Evolutionary conservation across 35 echinoderm and acorn worm genomes (phyloP).

Genomic region (Diadema setosum): DNA sequence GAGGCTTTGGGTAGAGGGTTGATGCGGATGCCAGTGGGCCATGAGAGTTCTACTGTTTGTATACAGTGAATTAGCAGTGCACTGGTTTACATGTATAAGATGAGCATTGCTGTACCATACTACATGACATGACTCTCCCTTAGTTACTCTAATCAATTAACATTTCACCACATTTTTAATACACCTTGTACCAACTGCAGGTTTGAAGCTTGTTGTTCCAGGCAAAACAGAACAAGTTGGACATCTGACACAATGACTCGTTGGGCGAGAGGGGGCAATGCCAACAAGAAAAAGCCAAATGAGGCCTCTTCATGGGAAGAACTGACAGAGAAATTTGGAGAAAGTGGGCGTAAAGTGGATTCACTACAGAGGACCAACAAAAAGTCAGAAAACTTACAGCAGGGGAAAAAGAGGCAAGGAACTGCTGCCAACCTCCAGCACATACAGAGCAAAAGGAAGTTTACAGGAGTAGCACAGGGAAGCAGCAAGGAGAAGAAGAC

Average conservation of each 20-base stretch:
- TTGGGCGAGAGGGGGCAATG: slow-evolving; percentile 58
- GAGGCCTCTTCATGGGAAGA: slow-evolving; percentile 81
- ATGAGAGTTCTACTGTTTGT: no score
- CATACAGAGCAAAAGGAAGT: background rate
- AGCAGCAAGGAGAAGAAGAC: background rate
- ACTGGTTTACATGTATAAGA: no score
- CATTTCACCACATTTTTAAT: no score
- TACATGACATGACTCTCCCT: no score
- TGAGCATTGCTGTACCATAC: no score
- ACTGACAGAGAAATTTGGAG: background rate
- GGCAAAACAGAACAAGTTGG: no score
- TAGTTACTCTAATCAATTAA: no score
- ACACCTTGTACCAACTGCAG: no score
- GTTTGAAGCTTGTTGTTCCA: no score
- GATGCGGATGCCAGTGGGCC: no score
- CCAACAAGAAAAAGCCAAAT: slow-evolving; percentile 58
- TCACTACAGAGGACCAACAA: background rate
- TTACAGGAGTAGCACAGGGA: background rate
- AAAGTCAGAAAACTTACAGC: background rate
- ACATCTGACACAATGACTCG: slow-evolving; percentile 58
- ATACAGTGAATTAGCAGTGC: no score
- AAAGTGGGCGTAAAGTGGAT: background rate
- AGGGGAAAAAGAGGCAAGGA: background rate
- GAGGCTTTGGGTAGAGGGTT: no score
- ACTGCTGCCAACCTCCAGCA: background rate